Evolutionary conservation across 2,797 vertebrate species (phyloP), one percentile per base, ranked within the genome.

Genomic region (Neomorphus geoffroyi): DNA sequence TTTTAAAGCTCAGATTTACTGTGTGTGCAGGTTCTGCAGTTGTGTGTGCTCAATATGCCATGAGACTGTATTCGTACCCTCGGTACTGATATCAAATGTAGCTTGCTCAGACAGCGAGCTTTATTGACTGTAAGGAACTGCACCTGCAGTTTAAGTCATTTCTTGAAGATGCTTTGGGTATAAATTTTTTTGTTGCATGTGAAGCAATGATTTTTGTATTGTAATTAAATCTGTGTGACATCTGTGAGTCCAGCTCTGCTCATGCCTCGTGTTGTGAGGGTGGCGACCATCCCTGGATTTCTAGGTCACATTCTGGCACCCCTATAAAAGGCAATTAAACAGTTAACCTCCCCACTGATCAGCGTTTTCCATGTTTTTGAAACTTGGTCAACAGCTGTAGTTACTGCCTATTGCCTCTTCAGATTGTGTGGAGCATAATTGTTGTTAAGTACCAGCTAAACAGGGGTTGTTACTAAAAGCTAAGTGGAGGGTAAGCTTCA

Each of bases 271-370:
- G 6, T 12, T 58, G 22, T 10, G 50, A 43, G 45, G 57, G 43
- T 66, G 73, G n/a, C 0, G 3, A 66, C 80, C 54, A 62, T 71
- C 60, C 5, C 0, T 32, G 75, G 57, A 17, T 92, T 96, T 91
- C 70, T 88, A 61, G 93, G 83, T 75, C 78, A 78, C 9, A 1
- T 88, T 90, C 74, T 95, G 67, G 53, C 71, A 69, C 58, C 64
- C 48, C 45, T 70, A 12, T 73, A 88, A 72, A 81, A 62, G 39
- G 69, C 53, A 94, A 18, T 92, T 83, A 92, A 92, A 66, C 54
- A 81, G 82, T 65, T 82, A 78, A 90, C 87, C 54, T 93, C 61
- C 72, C 81, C 61, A 91, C 61, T 91, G 83, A 71, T 85, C 74
- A 84, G 66, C 48, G 10, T 70, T 91, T 90, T 81, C 61, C 9